phyloP scores from a whole-genome alignment of 2,113 vertebrate genomes.

The Eptatretus burgeri region DNA sequence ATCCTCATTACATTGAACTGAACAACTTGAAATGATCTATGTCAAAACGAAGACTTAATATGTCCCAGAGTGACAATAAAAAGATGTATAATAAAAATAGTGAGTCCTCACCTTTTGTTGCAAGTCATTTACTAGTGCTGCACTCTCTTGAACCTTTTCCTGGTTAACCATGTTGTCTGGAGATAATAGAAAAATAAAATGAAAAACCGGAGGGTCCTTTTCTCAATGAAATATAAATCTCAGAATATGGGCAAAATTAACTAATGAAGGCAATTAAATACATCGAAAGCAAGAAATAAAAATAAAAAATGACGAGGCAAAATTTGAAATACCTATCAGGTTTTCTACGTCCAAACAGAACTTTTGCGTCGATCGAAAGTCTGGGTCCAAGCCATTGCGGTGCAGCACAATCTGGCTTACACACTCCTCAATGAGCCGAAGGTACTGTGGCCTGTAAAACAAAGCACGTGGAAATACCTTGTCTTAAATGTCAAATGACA shows the following conservation, averaged over 20 bases:
- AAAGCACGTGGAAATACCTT: not conserved
- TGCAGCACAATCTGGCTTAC: conserved; percentile 2
- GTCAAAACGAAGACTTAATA: too few relatives aligned
- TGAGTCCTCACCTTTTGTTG: conserved; percentile 27
- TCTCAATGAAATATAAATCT: too few relatives aligned
- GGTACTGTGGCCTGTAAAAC: not conserved
- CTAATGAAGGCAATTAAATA: too few relatives aligned
- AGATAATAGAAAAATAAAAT: conserved; percentile 11
- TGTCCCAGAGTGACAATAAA: too few relatives aligned
- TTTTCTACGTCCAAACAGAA: conserved; percentile 26
- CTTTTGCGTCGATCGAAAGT: conserved; percentile 9
- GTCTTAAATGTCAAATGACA: too few relatives aligned
- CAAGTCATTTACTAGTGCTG: conserved; percentile 35
- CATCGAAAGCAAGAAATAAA: too few relatives aligned
- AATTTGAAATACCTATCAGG: conserved; percentile 29
- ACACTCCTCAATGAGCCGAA: conserved; percentile 1
- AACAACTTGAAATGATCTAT: too few relatives aligned
- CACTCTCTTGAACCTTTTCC: conserved; percentile 39
- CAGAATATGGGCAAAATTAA: too few relatives aligned
- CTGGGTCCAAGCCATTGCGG: conserved; percentile 2
- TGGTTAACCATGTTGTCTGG: conserved; percentile 47
- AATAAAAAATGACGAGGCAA: too few relatives aligned
- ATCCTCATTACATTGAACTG: too few relatives aligned
- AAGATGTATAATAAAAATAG: too few relatives aligned
- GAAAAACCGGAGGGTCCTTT: too few relatives aligned